A percentile compares a stretch with the other conserved stretches of the same genome.
Evolutionary conservation across 1,140 invertebrate species (phyloP).

Genomic region (Doryteuthis pealeii): DNA sequence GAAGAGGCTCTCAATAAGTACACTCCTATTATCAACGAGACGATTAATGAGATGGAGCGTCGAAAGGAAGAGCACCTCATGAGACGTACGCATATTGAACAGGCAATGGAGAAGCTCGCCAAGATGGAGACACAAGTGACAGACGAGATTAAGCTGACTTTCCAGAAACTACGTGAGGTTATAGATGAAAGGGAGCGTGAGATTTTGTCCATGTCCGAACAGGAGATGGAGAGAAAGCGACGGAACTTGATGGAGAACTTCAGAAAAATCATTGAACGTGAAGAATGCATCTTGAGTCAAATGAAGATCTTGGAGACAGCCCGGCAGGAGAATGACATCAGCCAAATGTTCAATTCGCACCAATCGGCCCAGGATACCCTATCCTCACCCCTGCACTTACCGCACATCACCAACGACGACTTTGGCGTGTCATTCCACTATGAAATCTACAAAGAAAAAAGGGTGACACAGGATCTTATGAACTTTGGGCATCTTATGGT

Average conservation of each 20-base stretch:
- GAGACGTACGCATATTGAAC: constrained; percentile 41
- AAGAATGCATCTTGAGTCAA: constrained; percentile 35
- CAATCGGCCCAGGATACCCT: constrained; percentile 43
- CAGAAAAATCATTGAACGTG: constrained; percentile 34
- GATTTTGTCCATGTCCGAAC: constrained; percentile 44
- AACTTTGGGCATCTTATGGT: constrained; percentile 12
- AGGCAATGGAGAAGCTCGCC: constrained; percentile 43
- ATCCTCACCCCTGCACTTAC: background rate
- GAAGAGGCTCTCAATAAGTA: constrained; percentile 52
- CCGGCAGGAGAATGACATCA: constrained; percentile 44
- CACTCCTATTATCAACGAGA: constrained; percentile 48
- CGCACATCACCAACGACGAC: constrained; percentile 6
- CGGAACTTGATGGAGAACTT: constrained; percentile 40
- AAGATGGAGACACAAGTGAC: constrained; percentile 44
- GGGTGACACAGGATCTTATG: background rate
- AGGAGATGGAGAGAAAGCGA: constrained; percentile 46
- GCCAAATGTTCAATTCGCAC: constrained; percentile 48
- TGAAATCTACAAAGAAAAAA: background rate
- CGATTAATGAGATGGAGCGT: constrained; percentile 37
- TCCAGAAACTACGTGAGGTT: constrained; percentile 44
- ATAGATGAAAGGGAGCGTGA: constrained; percentile 48
- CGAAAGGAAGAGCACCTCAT: constrained; percentile 33
- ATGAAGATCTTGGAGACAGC: constrained; percentile 40
- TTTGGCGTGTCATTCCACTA: background rate
- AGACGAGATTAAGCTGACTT: constrained; percentile 43